phyloP scores from a whole-genome alignment of 2,888 invertebrate genomes.

The Pediacus dermestoides region DNA sequence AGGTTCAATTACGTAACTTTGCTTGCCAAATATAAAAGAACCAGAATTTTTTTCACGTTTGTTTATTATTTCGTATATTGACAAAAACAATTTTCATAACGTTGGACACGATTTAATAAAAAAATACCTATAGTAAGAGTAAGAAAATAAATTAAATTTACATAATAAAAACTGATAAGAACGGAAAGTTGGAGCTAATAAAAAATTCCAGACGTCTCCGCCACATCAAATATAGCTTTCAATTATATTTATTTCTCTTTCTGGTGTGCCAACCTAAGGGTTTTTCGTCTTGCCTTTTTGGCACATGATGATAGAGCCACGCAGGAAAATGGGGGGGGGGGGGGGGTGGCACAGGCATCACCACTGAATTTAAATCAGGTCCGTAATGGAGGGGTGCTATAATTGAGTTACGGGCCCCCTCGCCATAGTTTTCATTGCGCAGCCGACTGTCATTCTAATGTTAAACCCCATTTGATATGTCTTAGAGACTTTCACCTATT shows the following conservation, averaged over 20 bases:
- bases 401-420: constrained; percentile 40
- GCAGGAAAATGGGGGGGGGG: constrained; percentile 7
- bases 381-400: constrained; percentile 38
- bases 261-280: constrained; percentile 8
- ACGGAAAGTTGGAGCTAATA: not conserved
- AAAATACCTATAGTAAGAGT: too few relatives aligned
- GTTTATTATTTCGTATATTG: too few relatives aligned
- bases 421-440: constrained; percentile 21
- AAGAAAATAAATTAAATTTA: too few relatives aligned
- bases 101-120: too few relatives aligned
- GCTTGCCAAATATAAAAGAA: too few relatives aligned
- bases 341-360: constrained; percentile 25
- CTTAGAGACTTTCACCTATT: constrained; percentile 13
- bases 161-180: too few relatives aligned
- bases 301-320: constrained; percentile 1
- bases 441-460: constrained; percentile 22
- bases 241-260: constrained; percentile 32
- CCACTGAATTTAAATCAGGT: constrained; percentile 42
- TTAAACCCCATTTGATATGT: constrained; percentile 24
- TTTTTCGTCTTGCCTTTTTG: constrained; percentile 2
- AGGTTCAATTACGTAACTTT: too few relatives aligned
- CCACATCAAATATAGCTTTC: constrained; percentile 26
- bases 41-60: too few relatives aligned
- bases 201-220: constrained; percentile 6
- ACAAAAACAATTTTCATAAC: too few relatives aligned